These are phyloP conservation scores for Bactericera cockerelli DNA, from an alignment of 1,140 invertebrate genomes.

Conservation along the genomic window DNA sequence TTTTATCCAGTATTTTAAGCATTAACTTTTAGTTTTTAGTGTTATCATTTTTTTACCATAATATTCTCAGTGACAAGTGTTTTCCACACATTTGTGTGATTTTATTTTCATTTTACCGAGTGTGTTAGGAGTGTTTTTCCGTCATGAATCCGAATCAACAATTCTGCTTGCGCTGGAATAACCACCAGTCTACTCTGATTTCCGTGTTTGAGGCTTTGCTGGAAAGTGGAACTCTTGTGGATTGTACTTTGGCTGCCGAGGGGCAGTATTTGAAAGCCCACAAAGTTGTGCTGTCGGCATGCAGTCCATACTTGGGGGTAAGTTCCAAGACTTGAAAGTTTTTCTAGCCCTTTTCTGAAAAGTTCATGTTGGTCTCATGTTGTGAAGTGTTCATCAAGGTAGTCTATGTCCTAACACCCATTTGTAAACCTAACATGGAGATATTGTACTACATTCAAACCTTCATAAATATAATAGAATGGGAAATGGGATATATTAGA, in stretches of 20 bases:
- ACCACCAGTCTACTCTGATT: slow-evolving; percentile 37
- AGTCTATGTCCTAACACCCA: too few relatives aligned
- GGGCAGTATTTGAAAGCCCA: slow-evolving; percentile 37
- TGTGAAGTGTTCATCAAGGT: too few relatives aligned
- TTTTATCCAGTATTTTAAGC: too few relatives aligned
- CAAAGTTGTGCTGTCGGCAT: slow-evolving; percentile 37
- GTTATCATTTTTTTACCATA: too few relatives aligned
- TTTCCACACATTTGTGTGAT: slow-evolving; percentile 2
- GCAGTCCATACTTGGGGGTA: slow-evolving; percentile 38
- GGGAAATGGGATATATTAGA: too few relatives aligned
- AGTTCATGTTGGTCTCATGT: too few relatives aligned
- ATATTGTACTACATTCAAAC: too few relatives aligned
- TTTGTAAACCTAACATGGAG: too few relatives aligned
- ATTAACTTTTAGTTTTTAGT: too few relatives aligned
- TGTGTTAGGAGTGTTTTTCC: slow-evolving; percentile 8
- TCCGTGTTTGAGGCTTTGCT: slow-evolving; percentile 36
- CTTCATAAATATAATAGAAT: too few relatives aligned
- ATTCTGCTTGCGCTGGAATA: slow-evolving; percentile 41
- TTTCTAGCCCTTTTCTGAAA: too few relatives aligned
- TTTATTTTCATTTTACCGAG: slow-evolving; percentile 11
- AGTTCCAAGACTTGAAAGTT: too few relatives aligned
- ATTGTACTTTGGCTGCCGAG: slow-evolving; percentile 40
- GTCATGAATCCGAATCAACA: slow-evolving; percentile 32
- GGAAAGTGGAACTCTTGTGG: slow-evolving; percentile 34
- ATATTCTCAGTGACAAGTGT: slow-evolving; percentile 3